A percentile compares a stretch with the other conserved stretches of the same genome.
Evolutionary conservation across 2,113 vertebrate species (phyloP).

Genomic region (Lonchura striata): DNA sequence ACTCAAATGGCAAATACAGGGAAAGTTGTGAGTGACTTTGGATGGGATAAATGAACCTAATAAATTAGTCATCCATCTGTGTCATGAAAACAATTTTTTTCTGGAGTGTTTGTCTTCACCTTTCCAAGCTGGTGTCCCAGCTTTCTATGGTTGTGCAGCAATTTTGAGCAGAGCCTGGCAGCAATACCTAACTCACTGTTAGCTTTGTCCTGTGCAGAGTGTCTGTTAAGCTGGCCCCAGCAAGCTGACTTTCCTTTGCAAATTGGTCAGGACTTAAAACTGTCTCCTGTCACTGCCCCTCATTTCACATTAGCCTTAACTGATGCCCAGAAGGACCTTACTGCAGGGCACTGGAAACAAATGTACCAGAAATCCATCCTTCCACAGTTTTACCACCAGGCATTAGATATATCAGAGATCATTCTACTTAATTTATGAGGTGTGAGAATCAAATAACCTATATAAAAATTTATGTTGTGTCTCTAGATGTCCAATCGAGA

Average conservation of each 20-base stretch:
- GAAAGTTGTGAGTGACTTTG: background rate
- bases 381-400: conserved; percentile 40
- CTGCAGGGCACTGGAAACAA: conserved; percentile 39
- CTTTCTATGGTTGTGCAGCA: background rate
- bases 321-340: conserved; percentile 20
- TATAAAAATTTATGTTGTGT: conserved; percentile 75
- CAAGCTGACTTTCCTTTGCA: background rate
- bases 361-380: conserved; percentile 49
- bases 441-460: conserved; percentile 74
- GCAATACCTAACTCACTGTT: background rate
- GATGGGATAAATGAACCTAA: background rate
- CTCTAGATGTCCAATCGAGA: conserved; percentile 73
- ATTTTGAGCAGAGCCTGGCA: background rate
- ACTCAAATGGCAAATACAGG: background rate
- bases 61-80: background rate
- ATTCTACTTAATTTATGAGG: conserved; percentile 72
- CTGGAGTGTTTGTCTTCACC: background rate
- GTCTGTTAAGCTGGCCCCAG: background rate
- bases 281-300: background rate
- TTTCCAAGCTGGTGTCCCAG: background rate
- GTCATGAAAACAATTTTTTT: background rate
- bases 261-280: conserved; percentile 18
- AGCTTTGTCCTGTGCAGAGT: background rate
- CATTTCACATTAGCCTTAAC: conserved; percentile 30
- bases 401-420: conserved; percentile 64